A percentile compares a stretch with the other conserved stretches of the same genome.
These are phyloP conservation scores for Mirza zaza DNA, from an alignment of 2,113 vertebrate genomes.

Conservation along the genomic window DNA sequence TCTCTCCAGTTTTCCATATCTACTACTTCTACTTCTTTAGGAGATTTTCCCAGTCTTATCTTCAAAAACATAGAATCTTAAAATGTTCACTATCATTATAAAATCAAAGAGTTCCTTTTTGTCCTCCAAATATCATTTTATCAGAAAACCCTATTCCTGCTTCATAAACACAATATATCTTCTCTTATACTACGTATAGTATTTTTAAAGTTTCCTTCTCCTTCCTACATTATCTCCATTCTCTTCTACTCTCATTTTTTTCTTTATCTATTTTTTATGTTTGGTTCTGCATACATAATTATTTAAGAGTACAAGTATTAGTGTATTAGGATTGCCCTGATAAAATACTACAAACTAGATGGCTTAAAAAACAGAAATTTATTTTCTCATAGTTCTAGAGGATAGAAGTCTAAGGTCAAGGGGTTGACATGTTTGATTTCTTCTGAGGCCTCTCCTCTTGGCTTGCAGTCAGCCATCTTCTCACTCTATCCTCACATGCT, in stretches of 20 bases:
- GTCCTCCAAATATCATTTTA: background rate
- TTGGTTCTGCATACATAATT: background rate
- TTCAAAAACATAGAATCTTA: background rate
- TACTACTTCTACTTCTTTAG: background rate
- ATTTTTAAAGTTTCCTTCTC: background rate
- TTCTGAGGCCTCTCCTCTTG: background rate
- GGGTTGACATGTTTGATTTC: background rate
- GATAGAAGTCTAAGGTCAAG: background rate
- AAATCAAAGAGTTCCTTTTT: background rate
- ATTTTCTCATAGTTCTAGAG: background rate
- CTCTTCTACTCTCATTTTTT: background rate
- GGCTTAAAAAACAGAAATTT: background rate
- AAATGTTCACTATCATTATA: background rate
- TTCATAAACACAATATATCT: background rate
- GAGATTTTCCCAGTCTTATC: background rate
- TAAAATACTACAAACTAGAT: background rate
- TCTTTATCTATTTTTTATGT: background rate
- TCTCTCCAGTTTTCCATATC: background rate
- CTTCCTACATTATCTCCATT: background rate
- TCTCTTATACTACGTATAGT: background rate
- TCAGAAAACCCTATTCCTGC: background rate
- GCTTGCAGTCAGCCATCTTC: background rate
- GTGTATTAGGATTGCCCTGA: background rate
- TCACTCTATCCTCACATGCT: background rate
- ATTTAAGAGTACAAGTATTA: background rate